These are phyloP conservation scores for Hyposoter didymator DNA, from an alignment of 2,888 invertebrate genomes.

Conservation along the genomic window DNA sequence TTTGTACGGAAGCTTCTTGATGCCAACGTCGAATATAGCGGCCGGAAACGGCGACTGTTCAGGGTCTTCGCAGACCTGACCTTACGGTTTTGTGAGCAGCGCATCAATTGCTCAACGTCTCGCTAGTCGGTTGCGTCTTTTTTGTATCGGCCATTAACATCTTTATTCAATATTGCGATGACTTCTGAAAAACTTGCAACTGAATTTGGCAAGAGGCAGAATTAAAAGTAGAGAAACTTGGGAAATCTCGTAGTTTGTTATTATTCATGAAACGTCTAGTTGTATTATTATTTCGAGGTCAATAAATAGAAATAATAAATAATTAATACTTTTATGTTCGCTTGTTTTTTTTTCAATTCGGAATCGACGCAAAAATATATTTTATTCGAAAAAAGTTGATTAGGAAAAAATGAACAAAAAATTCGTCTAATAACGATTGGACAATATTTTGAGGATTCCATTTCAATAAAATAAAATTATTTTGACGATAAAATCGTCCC, in stretches of 20 bases:
- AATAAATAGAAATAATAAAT: neutral
- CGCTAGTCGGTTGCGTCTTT: slow-evolving; percentile 69
- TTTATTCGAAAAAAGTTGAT: too few species aligned
- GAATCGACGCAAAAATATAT: too few species aligned
- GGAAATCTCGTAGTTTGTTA: neutral
- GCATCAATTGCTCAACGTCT: slow-evolving; percentile 72
- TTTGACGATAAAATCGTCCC: too few species aligned
- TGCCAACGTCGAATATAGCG: slow-evolving; percentile 65
- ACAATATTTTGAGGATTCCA: too few species aligned
- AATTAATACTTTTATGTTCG: neutral
- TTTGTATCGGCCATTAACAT: slow-evolving; percentile 60
- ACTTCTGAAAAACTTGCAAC: neutral
- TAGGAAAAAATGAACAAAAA: too few species aligned
- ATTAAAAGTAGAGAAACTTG: neutral
- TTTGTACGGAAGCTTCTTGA: slow-evolving; percentile 6
- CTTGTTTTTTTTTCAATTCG: too few species aligned
- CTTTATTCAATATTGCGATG: slow-evolving; percentile 45
- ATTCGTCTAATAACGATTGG: too few species aligned
- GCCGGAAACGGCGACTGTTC: slow-evolving; percentile 76
- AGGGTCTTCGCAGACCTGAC: slow-evolving; percentile 78
- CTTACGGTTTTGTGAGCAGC: slow-evolving; percentile 71
- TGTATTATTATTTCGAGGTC: neutral
- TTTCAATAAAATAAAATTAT: too few species aligned
- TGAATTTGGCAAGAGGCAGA: neutral
- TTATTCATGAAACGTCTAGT: neutral